Percentiles rank a stretch among this genome's conserved stretches.
These are phyloP conservation scores for Oryzias woworae DNA, from an alignment of 2,113 vertebrate genomes.

Conservation along the genomic window DNA sequence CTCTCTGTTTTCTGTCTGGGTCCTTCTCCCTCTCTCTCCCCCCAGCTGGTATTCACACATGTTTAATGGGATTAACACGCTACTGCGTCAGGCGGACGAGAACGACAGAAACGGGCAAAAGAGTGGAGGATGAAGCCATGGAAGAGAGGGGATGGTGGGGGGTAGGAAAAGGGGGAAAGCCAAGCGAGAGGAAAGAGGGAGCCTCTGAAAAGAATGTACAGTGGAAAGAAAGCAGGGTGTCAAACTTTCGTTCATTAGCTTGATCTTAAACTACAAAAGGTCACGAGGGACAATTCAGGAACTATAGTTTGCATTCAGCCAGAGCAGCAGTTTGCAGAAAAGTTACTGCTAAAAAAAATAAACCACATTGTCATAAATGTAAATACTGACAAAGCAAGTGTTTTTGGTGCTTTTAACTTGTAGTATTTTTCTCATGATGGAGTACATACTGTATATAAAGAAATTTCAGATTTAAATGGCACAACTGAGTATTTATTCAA, in stretches of 20 bases:
- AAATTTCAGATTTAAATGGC: too few relatives aligned
- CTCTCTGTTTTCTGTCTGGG: background rate
- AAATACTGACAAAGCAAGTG: too few relatives aligned
- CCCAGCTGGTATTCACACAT: conserved; percentile 76
- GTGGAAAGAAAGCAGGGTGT: conserved; percentile 50
- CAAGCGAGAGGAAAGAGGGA: conserved; percentile 20
- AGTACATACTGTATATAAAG: too few relatives aligned
- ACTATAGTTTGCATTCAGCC: conserved; percentile 34
- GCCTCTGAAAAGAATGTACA: conserved; percentile 52
- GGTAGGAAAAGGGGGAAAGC: background rate
- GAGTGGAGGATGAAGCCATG: conserved; percentile 59
- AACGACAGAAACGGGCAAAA: conserved; percentile 36
- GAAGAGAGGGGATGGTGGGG: conserved; percentile 43
- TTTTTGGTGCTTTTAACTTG: too few relatives aligned
- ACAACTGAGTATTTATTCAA: too few relatives aligned
- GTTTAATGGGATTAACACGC: conserved; percentile 77
- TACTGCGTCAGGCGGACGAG: conserved; percentile 43
- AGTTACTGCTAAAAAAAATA: background rate
- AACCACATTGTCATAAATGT: background rate
- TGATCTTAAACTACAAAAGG: conserved; percentile 46
- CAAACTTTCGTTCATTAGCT: conserved; percentile 44
- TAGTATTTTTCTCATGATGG: too few relatives aligned
- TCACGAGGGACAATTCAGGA: conserved; percentile 37
- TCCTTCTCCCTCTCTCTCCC: conserved; percentile 22
- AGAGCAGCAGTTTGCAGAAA: background rate